Percentiles rank a stretch among this genome's conserved stretches.
These are phyloP conservation scores for Drosophila suboccidentalis DNA, from an alignment of 2,888 invertebrate species.

Conservation along the genomic window DNA sequence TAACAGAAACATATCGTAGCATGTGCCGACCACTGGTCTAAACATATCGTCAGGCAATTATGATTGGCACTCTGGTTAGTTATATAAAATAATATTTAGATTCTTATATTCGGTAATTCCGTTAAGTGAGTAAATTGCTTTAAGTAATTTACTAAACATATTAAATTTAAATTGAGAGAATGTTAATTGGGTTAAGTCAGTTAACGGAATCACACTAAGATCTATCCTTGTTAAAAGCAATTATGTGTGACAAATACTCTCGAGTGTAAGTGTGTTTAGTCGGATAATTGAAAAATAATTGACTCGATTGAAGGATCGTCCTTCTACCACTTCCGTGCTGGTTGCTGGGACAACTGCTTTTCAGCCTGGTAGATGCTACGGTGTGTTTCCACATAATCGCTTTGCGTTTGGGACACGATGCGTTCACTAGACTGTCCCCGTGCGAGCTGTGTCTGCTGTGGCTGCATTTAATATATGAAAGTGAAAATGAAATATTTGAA, in stretches of 20 bases:
- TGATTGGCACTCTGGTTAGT: constrained; percentile 72
- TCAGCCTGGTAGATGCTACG: constrained; percentile 77
- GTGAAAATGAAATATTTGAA: constrained; percentile 62
- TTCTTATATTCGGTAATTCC: constrained; percentile 15
- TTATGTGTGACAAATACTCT: constrained; percentile 14
- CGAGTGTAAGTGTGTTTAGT: constrained; percentile 25
- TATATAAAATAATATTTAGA: constrained; percentile 13
- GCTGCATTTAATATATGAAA: constrained; percentile 42
- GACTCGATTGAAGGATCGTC: constrained; percentile 10
- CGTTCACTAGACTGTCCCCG: constrained; percentile 62
- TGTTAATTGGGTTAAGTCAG: constrained; percentile 16
- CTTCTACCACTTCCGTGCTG: constrained; percentile 80
- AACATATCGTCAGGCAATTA: constrained; percentile 62
- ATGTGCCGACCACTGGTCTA: no score
- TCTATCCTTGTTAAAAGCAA: constrained; percentile 19
- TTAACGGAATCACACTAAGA: constrained; percentile 9
- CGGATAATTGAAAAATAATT: constrained; percentile 22
- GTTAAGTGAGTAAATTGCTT: constrained; percentile 13
- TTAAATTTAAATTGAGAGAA: not conserved
- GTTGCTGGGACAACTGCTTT: constrained; percentile 65
- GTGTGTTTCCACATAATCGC: constrained; percentile 83
- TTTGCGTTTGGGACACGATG: constrained; percentile 83
- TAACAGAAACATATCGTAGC: no score
- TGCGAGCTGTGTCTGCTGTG: constrained; percentile 57
- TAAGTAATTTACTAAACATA: not conserved